Conservation (phyloP, 2,113 vertebrate genomes). For the Phalacrocorax aristotelis region DNA sequence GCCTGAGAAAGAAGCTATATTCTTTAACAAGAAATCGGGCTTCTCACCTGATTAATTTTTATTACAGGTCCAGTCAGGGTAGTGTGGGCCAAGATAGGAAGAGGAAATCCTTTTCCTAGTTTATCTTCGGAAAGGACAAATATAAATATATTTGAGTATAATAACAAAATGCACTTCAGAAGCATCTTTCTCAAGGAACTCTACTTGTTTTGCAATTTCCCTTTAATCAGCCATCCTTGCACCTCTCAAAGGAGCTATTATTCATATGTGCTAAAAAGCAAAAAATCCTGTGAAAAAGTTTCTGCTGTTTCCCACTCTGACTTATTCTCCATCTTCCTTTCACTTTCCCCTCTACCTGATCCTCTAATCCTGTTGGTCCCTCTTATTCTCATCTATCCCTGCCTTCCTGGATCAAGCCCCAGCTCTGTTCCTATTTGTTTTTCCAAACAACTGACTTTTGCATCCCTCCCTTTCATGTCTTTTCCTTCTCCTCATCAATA, state of each 20-base stretch:
- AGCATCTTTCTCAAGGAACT: neutral
- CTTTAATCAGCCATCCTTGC: neutral
- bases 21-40: neutral
- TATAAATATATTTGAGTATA: neutral
- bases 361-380: neutral
- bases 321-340: neutral
- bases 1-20: neutral
- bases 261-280: neutral
- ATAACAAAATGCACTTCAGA: neutral
- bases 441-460: neutral
- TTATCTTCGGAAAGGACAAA: conserved; percentile 55
- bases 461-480: neutral
- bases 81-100: conserved; percentile 55
- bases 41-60: conserved; percentile 68
- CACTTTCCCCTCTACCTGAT: neutral
- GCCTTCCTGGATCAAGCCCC: neutral
- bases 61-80: conserved; percentile 54
- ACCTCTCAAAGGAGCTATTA: neutral
- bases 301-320: neutral
- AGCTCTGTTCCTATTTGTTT: neutral
- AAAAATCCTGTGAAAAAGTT: neutral
- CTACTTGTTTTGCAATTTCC: neutral
- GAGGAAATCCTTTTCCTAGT: conserved; percentile 65
- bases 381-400: neutral
- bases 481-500: neutral